A percentile compares a stretch with the other conserved stretches of the same genome.
Conservation (phyloP, 2,888 invertebrate genomes). For the Ephialtes manifestator region DNA sequence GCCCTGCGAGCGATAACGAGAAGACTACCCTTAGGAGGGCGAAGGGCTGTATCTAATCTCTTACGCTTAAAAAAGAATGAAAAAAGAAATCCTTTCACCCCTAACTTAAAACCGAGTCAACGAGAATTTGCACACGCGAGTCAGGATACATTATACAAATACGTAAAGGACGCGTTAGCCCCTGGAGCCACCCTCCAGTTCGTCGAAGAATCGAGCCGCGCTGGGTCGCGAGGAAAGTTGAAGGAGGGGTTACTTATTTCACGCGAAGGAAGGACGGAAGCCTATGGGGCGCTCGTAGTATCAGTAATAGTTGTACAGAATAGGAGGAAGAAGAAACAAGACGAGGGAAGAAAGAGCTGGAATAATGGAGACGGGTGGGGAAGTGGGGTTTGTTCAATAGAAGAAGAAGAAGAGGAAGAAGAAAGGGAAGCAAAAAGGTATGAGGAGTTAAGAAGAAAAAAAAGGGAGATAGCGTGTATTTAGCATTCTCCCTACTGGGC, state of each 20-base stretch:
- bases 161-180: slow-evolving; percentile 62
- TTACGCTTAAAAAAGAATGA: slow-evolving; percentile 25
- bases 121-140: slow-evolving; percentile 23
- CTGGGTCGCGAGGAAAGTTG: slow-evolving; percentile 50
- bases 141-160: slow-evolving; percentile 36
- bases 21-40: not conserved
- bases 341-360: slow-evolving; percentile 47
- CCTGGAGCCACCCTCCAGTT: slow-evolving; percentile 72
- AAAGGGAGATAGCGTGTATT: slow-evolving; percentile 77
- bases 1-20: slow-evolving; percentile 37
- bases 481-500: slow-evolving; percentile 78
- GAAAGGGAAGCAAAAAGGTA: slow-evolving; percentile 31
- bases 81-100: slow-evolving; percentile 24
- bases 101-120: slow-evolving; percentile 28
- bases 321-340: slow-evolving; percentile 64
- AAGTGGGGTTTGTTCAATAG: slow-evolving; percentile 1
- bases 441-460: slow-evolving; percentile 34
- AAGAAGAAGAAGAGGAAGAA: slow-evolving; percentile 59
- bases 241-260: slow-evolving; percentile 55
- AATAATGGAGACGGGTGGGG: slow-evolving; percentile 47
- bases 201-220: slow-evolving; percentile 40
- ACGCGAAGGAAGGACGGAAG: slow-evolving; percentile 31
- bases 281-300: slow-evolving; percentile 37
- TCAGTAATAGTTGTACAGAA: slow-evolving; percentile 37
- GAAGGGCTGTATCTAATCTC: slow-evolving; percentile 49